Evolutionary conservation across 2,888 invertebrate species (phyloP).

Genomic region (Amphiduros pacificus): DNA sequence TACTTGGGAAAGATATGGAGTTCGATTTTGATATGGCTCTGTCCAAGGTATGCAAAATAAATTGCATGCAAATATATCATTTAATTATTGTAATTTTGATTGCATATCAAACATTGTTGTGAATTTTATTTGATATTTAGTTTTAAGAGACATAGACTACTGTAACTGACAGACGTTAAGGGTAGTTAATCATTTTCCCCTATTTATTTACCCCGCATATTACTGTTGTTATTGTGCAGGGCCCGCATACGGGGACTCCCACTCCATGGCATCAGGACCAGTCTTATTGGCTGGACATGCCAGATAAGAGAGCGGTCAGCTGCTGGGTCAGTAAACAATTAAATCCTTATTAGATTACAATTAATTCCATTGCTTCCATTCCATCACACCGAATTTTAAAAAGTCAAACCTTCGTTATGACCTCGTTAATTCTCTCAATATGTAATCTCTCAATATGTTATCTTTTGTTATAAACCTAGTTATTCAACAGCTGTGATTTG

Average conservation of each 20-base stretch:
- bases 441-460: background rate
- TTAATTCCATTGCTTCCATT: no score
- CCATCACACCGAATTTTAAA: no score
- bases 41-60: slow-evolving; percentile 28
- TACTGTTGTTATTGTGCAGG: slow-evolving; percentile 11
- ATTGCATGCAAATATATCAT: no score
- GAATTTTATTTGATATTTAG: background rate
- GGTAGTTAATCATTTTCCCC: background rate
- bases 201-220: background rate
- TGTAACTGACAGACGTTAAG: background rate
- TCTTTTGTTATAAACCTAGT: background rate
- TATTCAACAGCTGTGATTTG: no score
- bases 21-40: slow-evolving; percentile 34
- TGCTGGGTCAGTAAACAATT: slow-evolving; percentile 26
- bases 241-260: slow-evolving; percentile 23
- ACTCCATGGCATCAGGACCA: slow-evolving; percentile 34
- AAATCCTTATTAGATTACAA: no score
- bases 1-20: slow-evolving; percentile 30
- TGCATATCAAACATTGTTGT: background rate
- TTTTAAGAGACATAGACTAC: background rate
- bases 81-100: no score
- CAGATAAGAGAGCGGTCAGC: slow-evolving; percentile 31
- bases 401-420: no score
- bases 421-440: no score
- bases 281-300: slow-evolving; percentile 32